Percentiles rank a stretch among this genome's conserved stretches.
phyloP scores from a whole-genome alignment of 2,797 vertebrate genomes.

The Darevskia nairensis region DNA sequence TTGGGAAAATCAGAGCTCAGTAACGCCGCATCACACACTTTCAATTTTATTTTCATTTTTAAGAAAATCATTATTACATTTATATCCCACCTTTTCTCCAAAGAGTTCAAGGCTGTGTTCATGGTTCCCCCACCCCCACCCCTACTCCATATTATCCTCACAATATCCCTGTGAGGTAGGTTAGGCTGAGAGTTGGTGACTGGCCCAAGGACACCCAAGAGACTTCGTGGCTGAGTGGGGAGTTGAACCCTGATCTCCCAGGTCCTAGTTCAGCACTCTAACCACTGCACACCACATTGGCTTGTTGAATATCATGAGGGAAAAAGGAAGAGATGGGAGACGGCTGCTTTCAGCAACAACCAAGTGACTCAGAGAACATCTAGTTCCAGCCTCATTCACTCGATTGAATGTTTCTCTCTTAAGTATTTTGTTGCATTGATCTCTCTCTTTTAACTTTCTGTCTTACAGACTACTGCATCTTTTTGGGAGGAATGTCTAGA shows the following conservation, averaged over 20 bases:
- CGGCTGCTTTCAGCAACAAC: background rate
- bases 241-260: too few relatives aligned
- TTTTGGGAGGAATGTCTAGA: slow-evolving; percentile 66
- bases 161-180: too few relatives aligned
- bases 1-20: background rate
- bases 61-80: background rate
- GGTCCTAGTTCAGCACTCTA: too few relatives aligned
- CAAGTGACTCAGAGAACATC: background rate
- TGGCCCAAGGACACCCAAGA: too few relatives aligned
- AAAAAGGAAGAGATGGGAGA: background rate
- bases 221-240: too few relatives aligned
- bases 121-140: too few relatives aligned
- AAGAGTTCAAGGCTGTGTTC: too few relatives aligned
- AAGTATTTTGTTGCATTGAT: slow-evolving; percentile 38
- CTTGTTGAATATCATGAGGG: background rate
- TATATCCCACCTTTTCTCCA: too few relatives aligned
- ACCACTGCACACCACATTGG: too few relatives aligned
- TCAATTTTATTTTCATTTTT: background rate
- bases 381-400: background rate
- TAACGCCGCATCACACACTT: background rate
- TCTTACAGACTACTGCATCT: slow-evolving; percentile 70
- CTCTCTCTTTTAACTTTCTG: slow-evolving; percentile 37
- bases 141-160: too few relatives aligned
- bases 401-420: background rate
- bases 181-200: too few relatives aligned